phyloP scores from a whole-genome alignment of 2,888 invertebrate species.

The Pyralis farinalis region DNA sequence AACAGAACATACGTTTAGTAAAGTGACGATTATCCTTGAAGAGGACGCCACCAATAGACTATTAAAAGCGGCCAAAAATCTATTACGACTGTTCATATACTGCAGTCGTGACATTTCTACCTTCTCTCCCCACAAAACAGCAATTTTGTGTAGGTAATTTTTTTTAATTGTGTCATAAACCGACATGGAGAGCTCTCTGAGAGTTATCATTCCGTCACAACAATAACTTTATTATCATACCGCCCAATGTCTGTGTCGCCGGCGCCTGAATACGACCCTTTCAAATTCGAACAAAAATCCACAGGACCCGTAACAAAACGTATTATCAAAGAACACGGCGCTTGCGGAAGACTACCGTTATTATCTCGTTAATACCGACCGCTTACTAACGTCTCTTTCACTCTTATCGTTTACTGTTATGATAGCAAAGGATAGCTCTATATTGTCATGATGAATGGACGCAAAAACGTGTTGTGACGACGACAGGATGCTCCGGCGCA shows the following conservation, averaged over 20 bases:
- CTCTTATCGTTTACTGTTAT: slow-evolving; percentile 17
- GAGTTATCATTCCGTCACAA: slow-evolving; percentile 47
- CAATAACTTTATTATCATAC: slow-evolving; percentile 59
- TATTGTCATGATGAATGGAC: slow-evolving; percentile 56
- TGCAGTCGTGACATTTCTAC: no score
- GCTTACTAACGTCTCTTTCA: slow-evolving; percentile 47
- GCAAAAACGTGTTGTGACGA: slow-evolving; percentile 68
- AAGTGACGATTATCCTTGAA: no score
- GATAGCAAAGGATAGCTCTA: slow-evolving; percentile 49
- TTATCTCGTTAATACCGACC: slow-evolving; percentile 44
- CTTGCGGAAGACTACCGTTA: slow-evolving; percentile 70
- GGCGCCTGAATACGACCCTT: slow-evolving; percentile 37
- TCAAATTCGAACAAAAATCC: slow-evolving; percentile 51
- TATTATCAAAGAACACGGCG: slow-evolving; percentile 54
- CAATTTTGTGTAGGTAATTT: no score
- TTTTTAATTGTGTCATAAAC: no score
- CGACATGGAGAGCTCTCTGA: no score
- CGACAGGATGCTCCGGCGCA: slow-evolving; percentile 77
- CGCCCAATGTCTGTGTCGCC: slow-evolving; percentile 33
- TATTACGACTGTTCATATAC: no score
- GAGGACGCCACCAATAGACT: no score
- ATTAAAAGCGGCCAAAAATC: no score
- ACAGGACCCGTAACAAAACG: slow-evolving; percentile 50
- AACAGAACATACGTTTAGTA: no score
- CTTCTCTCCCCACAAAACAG: no score